phyloP scores from a whole-genome alignment of 1,140 invertebrate species.

The Heliothis virescens region DNA sequence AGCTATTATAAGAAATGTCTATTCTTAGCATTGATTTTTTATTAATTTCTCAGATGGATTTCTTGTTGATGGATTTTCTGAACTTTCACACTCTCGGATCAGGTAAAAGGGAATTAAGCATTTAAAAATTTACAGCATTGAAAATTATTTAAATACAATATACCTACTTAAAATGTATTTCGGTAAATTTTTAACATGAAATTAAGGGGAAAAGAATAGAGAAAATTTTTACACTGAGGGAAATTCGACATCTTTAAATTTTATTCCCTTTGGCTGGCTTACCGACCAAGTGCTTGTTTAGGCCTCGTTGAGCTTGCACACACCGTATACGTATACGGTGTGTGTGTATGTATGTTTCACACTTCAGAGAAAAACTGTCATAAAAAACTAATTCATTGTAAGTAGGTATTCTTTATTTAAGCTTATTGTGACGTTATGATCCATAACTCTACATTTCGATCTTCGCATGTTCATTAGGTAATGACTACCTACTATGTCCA shows the following conservation, averaged over 20 bases:
- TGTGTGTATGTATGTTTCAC: background rate
- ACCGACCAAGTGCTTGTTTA: background rate
- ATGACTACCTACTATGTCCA: background rate
- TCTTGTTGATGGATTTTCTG: slow-evolving; percentile 51
- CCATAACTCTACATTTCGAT: too few relatives aligned
- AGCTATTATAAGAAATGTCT: slow-evolving; percentile 20
- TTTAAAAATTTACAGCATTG: too few relatives aligned
- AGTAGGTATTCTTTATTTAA: too few relatives aligned
- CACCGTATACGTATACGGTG: too few relatives aligned
- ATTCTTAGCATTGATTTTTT: slow-evolving; percentile 46
- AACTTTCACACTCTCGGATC: slow-evolving; percentile 53
- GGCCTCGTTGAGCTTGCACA: background rate
- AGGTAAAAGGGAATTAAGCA: background rate
- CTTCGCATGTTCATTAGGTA: too few relatives aligned
- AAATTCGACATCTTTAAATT: background rate
- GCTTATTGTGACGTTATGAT: too few relatives aligned
- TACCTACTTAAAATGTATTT: too few relatives aligned
- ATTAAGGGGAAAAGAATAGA: background rate
- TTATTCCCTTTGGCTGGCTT: background rate
- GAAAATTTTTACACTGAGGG: background rate
- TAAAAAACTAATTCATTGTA: background rate
- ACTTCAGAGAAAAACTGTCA: background rate
- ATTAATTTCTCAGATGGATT: slow-evolving; percentile 49
- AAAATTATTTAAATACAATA: too few relatives aligned
- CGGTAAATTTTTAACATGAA: too few relatives aligned